phyloP scores from a whole-genome alignment of 2,113 vertebrate species.

The Merops nubicus region DNA sequence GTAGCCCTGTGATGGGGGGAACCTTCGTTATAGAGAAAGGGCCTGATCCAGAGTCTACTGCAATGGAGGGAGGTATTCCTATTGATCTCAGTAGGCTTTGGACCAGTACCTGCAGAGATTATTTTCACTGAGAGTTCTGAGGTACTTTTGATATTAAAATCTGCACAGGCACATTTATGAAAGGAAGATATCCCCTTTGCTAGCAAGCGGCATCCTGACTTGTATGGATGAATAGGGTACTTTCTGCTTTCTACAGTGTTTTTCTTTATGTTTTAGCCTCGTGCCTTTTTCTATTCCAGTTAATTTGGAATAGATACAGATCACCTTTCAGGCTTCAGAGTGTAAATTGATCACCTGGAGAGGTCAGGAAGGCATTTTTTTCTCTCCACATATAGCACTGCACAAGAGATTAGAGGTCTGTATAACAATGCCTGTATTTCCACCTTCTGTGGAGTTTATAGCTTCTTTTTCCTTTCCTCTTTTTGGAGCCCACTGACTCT shows the following conservation, averaged over 20 bases:
- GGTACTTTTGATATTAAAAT: constrained; percentile 65
- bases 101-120: constrained; percentile 42
- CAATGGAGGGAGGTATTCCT: background rate
- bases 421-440: constrained; percentile 40
- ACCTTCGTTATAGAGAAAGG: background rate
- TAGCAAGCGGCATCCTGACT: constrained; percentile 6
- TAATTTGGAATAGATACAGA: constrained; percentile 67
- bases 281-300: constrained; percentile 51
- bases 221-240: constrained; percentile 38
- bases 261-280: constrained; percentile 62
- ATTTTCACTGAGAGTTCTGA: constrained; percentile 51
- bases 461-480: constrained; percentile 41
- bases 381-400: constrained; percentile 30
- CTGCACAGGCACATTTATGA: constrained; percentile 32
- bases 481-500: constrained; percentile 35
- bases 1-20: background rate
- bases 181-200: constrained; percentile 34
- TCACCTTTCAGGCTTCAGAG: constrained; percentile 53
- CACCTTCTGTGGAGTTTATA: constrained; percentile 56
- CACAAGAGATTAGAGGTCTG: constrained; percentile 56
- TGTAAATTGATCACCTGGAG: constrained; percentile 63
- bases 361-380: constrained; percentile 61
- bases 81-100: constrained; percentile 44
- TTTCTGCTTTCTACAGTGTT: constrained; percentile 45
- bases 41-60: background rate